Conservation (phyloP, 2,888 invertebrate species). For the Lasius fuliginosus region DNA sequence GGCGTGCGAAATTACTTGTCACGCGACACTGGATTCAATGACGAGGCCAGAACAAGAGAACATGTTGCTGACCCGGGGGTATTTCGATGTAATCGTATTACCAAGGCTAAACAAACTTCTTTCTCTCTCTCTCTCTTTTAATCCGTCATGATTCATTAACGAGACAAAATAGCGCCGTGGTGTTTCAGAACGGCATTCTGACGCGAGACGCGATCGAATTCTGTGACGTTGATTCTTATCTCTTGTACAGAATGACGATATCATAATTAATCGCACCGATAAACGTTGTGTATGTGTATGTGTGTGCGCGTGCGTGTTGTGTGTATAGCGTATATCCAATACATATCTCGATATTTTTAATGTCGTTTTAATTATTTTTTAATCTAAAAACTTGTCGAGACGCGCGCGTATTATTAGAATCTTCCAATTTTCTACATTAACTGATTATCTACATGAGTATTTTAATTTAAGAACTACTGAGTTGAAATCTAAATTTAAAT, state of each 20-base stretch:
- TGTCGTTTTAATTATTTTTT: background rate
- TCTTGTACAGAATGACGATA: conserved; percentile 11
- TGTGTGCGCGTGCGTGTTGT: background rate
- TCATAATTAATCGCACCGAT: conserved; percentile 33
- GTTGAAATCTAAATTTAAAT: conserved; percentile 18
- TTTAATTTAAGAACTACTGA: background rate
- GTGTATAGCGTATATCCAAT: background rate
- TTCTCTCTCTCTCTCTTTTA: background rate
- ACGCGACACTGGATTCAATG: conserved; percentile 35
- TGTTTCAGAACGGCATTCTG: conserved; percentile 3
- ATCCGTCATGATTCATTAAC: conserved; percentile 36
- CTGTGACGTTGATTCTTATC: conserved; percentile 15
- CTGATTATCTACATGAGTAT: background rate
- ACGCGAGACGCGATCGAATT: conserved; percentile 4
- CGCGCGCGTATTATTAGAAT: background rate
- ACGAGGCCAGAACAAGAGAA: conserved; percentile 35
- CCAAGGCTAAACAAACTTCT: background rate
- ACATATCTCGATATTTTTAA: conserved; percentile 7
- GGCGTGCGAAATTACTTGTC: conserved; percentile 44
- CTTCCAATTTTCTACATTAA: background rate
- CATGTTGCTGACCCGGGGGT: background rate
- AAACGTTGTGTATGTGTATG: background rate
- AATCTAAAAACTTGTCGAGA: background rate
- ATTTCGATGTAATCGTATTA: conserved; percentile 33
- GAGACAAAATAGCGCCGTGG: background rate